Percentiles rank a stretch among this genome's conserved stretches.
Evolutionary conservation across 2,888 invertebrate species (phyloP).

Genomic region (Cistogaster globosa): DNA sequence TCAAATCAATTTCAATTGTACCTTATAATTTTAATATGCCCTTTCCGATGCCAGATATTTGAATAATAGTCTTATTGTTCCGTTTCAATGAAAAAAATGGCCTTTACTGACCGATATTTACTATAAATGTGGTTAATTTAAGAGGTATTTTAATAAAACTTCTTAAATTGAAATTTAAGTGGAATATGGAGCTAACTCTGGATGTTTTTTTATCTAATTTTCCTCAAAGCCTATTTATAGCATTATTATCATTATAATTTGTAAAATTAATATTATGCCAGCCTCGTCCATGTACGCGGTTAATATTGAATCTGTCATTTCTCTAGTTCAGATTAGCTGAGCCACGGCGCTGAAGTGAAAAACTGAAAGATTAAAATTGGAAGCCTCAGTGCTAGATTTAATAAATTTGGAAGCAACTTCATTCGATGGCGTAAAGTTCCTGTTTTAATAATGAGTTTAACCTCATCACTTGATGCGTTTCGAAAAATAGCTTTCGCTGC

Average conservation of each 20-base stretch:
- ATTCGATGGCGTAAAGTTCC: too few relatives aligned
- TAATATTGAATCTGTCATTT: not conserved
- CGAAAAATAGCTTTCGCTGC: too few relatives aligned
- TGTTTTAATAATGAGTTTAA: too few relatives aligned
- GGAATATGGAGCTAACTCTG: not conserved
- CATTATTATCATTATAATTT: not conserved
- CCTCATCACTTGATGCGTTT: too few relatives aligned
- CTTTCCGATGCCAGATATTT: slow-evolving; percentile 11
- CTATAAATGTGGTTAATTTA: not conserved
- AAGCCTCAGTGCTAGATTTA: too few relatives aligned
- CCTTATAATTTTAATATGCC: slow-evolving; percentile 6
- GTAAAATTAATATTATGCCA: not conserved
- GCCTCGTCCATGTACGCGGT: not conserved
- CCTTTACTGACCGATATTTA: slow-evolving; percentile 4
- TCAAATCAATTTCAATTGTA: slow-evolving; percentile 15
- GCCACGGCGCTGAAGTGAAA: not conserved
- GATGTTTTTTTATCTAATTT: not conserved
- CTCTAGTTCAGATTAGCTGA: not conserved
- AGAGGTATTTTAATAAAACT: not conserved
- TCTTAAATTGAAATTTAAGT: not conserved
- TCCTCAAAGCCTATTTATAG: not conserved
- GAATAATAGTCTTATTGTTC: slow-evolving; percentile 1
- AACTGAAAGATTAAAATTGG: too few relatives aligned
- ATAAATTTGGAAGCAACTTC: too few relatives aligned
- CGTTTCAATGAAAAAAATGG: not conserved